Evolutionary conservation across 1,140 invertebrate genomes (phyloP).

Genomic region (Marisa cornuarietis): DNA sequence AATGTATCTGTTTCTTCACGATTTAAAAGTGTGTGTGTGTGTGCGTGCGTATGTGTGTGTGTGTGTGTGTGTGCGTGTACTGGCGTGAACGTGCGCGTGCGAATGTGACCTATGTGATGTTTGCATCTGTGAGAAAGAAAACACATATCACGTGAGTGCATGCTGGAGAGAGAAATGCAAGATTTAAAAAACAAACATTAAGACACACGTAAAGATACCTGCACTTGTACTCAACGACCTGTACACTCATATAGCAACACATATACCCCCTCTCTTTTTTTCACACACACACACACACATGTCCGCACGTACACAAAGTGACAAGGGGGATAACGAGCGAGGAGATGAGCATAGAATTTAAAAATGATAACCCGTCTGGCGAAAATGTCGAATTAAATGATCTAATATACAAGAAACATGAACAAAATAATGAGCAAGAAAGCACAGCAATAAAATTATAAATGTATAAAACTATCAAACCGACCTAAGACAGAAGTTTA

Average conservation of each 20-base stretch:
- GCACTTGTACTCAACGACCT: neutral
- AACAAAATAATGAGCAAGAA: neutral
- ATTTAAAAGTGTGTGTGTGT: neutral
- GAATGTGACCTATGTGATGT: neutral
- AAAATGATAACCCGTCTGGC: too few relatives aligned
- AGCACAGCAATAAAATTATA: neutral
- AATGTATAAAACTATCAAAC: neutral
- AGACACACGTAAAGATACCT: neutral
- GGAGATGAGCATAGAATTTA: too few relatives aligned
- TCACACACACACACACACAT: constrained; percentile 3
- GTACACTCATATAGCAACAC: neutral
- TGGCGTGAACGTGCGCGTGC: neutral
- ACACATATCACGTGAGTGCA: neutral
- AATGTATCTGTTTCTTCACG: too few relatives aligned
- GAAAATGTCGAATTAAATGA: too few relatives aligned
- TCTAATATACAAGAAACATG: neutral
- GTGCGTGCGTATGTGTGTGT: neutral
- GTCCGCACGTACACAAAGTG: neutral
- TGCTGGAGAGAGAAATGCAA: neutral
- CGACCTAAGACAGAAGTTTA: neutral
- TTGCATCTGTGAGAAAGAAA: neutral
- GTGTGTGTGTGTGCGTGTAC: constrained; percentile 9
- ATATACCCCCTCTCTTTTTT: neutral
- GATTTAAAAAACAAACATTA: neutral
- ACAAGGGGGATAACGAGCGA: neutral